Percentiles rank a stretch among this genome's conserved stretches.
phyloP scores from a whole-genome alignment of 23 tunicate genomes.

The Oikopleura albicans region DNA sequence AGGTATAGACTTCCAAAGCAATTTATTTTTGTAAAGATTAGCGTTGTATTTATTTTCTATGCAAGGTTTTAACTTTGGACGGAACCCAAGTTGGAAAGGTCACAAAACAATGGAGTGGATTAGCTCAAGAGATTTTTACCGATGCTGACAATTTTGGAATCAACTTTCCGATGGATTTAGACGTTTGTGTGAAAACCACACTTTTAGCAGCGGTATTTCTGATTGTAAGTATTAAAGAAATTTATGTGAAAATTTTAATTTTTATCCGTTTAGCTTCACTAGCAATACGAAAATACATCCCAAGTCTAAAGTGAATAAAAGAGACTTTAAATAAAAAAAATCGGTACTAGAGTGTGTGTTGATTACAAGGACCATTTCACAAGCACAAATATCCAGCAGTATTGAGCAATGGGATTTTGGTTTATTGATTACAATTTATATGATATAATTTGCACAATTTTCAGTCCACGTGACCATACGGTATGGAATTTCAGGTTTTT shows the following conservation, averaged over 20 bases:
- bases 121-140: conserved; percentile 59
- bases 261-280: too few relatives aligned
- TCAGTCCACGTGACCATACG: too few relatives aligned
- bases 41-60: neutral
- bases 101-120: conserved; percentile 89
- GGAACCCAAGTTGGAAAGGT: conserved; percentile 57
- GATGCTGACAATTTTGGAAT: conserved; percentile 98
- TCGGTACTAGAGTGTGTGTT: neutral
- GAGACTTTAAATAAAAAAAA: neutral
- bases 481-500: too few relatives aligned
- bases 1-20: neutral
- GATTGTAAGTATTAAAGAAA: conserved; percentile 39
- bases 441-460: too few relatives aligned
- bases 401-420: too few relatives aligned
- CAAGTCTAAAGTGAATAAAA: neutral
- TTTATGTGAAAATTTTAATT: too few relatives aligned
- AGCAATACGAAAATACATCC: neutral
- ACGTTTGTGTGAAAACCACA: conserved; percentile 60
- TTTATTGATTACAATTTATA: too few relatives aligned
- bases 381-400: too few relatives aligned
- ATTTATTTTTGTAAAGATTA: neutral
- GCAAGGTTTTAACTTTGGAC: conserved; percentile 55
- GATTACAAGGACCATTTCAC: too few relatives aligned
- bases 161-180: conserved; percentile 91
- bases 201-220: conserved; percentile 69